Conservation (phyloP, 2,797 vertebrate genomes). For the Benthosema pterotum region DNA sequence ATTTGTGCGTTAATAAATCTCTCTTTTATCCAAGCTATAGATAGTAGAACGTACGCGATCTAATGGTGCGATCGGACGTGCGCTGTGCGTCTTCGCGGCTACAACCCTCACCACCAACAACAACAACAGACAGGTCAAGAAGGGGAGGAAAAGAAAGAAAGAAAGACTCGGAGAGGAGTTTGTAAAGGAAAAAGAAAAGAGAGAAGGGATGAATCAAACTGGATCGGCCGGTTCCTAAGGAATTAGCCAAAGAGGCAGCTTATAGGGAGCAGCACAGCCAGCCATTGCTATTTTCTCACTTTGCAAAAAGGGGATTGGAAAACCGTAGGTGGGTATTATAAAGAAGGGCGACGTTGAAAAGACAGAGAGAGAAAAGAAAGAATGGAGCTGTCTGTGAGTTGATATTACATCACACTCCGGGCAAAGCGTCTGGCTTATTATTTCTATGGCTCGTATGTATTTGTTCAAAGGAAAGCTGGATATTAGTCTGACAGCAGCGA, state of each 20-base stretch:
- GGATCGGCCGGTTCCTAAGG: conserved; percentile 98
- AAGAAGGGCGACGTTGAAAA: conserved; percentile 28
- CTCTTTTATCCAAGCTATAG: too few relatives aligned
- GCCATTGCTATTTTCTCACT: conserved; percentile 70
- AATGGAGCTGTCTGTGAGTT: conserved; percentile 50
- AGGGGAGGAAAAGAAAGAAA: too few relatives aligned
- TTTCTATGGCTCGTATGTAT: too few relatives aligned
- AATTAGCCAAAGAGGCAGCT: conserved; percentile 84
- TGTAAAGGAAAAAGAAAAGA: conserved; percentile 74
- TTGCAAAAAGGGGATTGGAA: conserved; percentile 68
- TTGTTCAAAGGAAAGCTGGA: not conserved
- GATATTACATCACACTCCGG: conserved; percentile 9
- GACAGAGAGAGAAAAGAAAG: too few relatives aligned
- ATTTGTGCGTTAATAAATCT: too few relatives aligned
- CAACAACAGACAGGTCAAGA: conserved; percentile 55
- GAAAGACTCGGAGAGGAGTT: conserved; percentile 82
- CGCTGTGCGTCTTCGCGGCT: too few relatives aligned
- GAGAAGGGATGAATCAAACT: conserved; percentile 91
- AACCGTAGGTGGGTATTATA: conserved; percentile 65
- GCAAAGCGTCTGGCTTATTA: too few relatives aligned
- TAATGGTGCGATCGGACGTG: too few relatives aligned
- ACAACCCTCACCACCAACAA: conserved; percentile 7
- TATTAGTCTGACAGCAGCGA: too few relatives aligned
- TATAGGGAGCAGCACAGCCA: conserved; percentile 77
- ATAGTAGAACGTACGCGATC: too few relatives aligned